These are phyloP conservation scores for Coptodon bakossiorum DNA, from an alignment of 2,113 vertebrate genomes.

Conservation along the genomic window DNA sequence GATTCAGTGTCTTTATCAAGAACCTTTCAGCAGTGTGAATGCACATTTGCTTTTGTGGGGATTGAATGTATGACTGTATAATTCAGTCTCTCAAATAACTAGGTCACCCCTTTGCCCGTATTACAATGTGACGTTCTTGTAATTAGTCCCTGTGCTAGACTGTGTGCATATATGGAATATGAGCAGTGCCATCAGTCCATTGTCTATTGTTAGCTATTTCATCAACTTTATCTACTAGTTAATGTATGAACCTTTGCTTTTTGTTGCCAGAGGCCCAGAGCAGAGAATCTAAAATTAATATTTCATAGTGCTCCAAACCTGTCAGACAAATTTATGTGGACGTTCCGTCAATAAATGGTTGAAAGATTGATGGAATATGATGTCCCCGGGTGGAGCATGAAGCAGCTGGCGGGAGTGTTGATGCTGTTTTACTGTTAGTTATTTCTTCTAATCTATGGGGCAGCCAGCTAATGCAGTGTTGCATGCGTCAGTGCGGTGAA, in stretches of 20 bases:
- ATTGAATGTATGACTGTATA: neutral
- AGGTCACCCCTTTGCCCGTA: neutral
- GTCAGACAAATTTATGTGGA: slow-evolving; percentile 72
- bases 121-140: slow-evolving; percentile 28
- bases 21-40: neutral
- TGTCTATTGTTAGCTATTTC: slow-evolving; percentile 23
- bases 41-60: neutral
- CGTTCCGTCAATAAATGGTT: slow-evolving; percentile 69
- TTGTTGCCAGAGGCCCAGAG: slow-evolving; percentile 51
- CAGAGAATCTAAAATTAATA: slow-evolving; percentile 68
- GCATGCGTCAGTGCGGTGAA: slow-evolving; percentile 24
- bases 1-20: neutral
- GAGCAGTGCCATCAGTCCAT: slow-evolving; percentile 31
- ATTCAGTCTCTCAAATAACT: slow-evolving; percentile 9
- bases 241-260: slow-evolving; percentile 55
- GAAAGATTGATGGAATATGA: slow-evolving; percentile 71
- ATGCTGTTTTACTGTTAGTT: slow-evolving; percentile 64
- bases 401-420: slow-evolving; percentile 57
- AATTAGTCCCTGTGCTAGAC: neutral
- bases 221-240: slow-evolving; percentile 46
- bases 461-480: slow-evolving; percentile 33
- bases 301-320: slow-evolving; percentile 55
- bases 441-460: slow-evolving; percentile 47
- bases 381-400: slow-evolving; percentile 57
- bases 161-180: neutral